phyloP scores from a whole-genome alignment of 2,888 invertebrate species.

The Pseudococcus jackbeardsleyi region DNA sequence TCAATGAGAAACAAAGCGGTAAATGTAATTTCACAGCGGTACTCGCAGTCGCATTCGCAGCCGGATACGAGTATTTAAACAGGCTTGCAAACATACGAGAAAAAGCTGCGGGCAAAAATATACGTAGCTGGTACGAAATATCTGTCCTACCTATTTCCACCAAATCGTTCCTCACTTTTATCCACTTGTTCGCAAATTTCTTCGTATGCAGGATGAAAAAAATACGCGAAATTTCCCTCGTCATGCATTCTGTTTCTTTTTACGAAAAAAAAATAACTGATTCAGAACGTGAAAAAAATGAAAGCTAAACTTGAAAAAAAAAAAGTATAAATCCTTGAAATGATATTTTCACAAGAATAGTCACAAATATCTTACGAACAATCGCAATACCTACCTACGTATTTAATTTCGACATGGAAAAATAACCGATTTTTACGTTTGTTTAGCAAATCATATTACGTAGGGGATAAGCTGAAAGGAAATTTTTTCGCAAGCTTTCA shows the following conservation, averaged over 20 bases:
- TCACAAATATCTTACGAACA: neutral
- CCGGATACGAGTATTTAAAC: constrained; percentile 8
- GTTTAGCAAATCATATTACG: neutral
- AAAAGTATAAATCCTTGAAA: neutral
- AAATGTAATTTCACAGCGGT: constrained; percentile 37
- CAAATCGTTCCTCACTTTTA: neutral
- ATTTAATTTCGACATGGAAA: neutral
- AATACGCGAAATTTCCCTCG: neutral
- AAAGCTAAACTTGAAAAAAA: constrained; percentile 28
- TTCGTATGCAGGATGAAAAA: neutral
- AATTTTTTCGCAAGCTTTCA: neutral
- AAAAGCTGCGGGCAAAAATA: constrained; percentile 19
- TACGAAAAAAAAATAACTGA: neutral
- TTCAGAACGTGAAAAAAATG: neutral
- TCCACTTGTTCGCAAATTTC: neutral
- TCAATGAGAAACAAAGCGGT: constrained; percentile 15
- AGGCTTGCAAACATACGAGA: constrained; percentile 21
- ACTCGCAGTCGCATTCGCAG: neutral
- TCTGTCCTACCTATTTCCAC: neutral
- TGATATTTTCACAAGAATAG: constrained; percentile 25
- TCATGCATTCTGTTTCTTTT: neutral
- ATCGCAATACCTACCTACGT: neutral
- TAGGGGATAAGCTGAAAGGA: neutral
- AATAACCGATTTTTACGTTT: constrained; percentile 4
- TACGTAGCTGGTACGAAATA: neutral